phyloP scores from a whole-genome alignment of 2,113 vertebrate genomes.

The Condylura cristata region DNA sequence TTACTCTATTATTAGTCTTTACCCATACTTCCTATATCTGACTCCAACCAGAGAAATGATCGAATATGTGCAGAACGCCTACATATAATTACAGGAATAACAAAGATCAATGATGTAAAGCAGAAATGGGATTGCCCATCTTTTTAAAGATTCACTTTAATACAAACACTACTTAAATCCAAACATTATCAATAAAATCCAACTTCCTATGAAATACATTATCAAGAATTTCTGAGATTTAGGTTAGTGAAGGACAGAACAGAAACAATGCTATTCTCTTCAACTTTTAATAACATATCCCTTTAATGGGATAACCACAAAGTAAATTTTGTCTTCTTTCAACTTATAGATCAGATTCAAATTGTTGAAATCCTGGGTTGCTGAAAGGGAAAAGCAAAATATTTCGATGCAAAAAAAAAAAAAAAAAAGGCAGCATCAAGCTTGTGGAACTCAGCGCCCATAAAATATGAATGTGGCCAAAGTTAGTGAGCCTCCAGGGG shows the following conservation, averaged over 20 bases:
- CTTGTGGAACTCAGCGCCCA: conserved; percentile 45
- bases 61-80: neutral
- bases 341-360: neutral
- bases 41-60: conserved; percentile 21
- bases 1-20: neutral
- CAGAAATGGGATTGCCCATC: neutral
- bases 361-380: conserved; percentile 60
- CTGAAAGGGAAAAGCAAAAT: conserved; percentile 78
- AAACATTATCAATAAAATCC: neutral
- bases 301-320: neutral
- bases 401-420: conserved; percentile 80
- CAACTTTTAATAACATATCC: neutral
- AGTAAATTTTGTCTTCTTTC: neutral
- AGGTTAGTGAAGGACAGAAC: neutral
- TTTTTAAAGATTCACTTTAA: neutral
- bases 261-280: neutral
- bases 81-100: neutral
- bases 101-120: conserved; percentile 7
- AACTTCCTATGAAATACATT: neutral
- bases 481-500: conserved; percentile 78
- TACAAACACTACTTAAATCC: neutral
- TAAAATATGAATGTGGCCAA: conserved; percentile 80
- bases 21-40: neutral
- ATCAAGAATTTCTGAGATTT: neutral
- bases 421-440: conserved; percentile 77